phyloP scores from a whole-genome alignment of 2,888 invertebrate species.

The Rhopalosiphum nymphaeae region DNA sequence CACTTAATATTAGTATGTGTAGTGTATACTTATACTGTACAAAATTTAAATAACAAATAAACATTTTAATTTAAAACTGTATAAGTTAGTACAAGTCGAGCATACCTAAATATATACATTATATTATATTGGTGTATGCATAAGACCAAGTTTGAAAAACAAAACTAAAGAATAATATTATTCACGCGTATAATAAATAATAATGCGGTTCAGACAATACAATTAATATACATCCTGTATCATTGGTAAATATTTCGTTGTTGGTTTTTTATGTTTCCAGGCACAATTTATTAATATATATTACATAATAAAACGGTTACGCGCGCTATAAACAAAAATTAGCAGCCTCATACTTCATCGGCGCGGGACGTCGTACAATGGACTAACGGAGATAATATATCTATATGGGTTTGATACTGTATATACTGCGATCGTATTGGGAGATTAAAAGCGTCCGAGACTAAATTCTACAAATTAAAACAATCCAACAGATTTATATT shows the following conservation, averaged over 20 bases:
- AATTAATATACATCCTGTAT: background rate
- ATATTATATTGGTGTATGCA: background rate
- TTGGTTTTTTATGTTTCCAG: background rate
- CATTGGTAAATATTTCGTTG: background rate
- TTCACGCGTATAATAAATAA: background rate
- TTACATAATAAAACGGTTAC: background rate
- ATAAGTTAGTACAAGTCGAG: too few relatives aligned
- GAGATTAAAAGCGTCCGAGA: background rate
- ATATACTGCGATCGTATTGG: background rate
- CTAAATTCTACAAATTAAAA: constrained; percentile 38
- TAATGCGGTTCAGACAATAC: background rate
- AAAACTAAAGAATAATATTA: background rate
- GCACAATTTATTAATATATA: background rate
- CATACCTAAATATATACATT: background rate
- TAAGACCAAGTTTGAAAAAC: background rate
- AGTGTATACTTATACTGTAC: too few relatives aligned
- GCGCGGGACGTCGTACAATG: background rate
- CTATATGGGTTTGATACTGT: background rate
- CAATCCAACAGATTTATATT: constrained; percentile 2
- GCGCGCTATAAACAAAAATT: background rate
- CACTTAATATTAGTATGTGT: too few relatives aligned
- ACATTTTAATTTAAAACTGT: too few relatives aligned
- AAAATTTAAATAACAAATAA: too few relatives aligned
- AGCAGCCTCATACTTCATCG: constrained; percentile 31
- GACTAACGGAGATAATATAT: background rate